Conservation (phyloP, 2,888 invertebrate species). For the Macrosiphum euphorbiae region DNA sequence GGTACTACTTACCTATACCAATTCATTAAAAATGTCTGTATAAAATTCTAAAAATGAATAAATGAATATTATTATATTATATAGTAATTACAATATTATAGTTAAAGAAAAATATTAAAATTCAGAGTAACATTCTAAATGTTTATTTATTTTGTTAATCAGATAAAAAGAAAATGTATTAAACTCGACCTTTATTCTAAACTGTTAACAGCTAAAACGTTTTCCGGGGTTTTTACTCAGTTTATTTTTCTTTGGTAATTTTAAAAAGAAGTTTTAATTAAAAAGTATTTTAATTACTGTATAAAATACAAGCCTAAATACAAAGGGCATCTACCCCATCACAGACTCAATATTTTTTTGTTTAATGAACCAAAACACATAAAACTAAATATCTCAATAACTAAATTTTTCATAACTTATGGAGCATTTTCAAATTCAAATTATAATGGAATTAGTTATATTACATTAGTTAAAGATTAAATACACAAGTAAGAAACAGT, state of each 20-base stretch:
- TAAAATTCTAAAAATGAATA: neutral
- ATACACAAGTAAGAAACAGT: neutral
- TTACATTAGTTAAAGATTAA: neutral
- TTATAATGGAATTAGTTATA: neutral
- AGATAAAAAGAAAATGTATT: constrained; percentile 3
- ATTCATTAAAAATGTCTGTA: neutral
- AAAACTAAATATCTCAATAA: neutral
- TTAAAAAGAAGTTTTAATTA: constrained; percentile 11
- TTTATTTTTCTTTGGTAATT: neutral
- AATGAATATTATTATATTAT: neutral
- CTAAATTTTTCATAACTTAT: neutral
- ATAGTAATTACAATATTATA: neutral
- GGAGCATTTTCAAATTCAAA: neutral
- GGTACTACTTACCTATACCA: neutral
- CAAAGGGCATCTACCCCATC: neutral
- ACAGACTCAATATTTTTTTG: neutral
- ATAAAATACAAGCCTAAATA: neutral
- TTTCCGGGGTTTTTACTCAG: neutral
- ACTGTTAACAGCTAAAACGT: neutral
- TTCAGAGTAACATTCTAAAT: neutral
- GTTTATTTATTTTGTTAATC: constrained; percentile 5
- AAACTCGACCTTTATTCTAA: neutral
- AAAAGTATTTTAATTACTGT: neutral
- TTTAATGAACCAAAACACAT: neutral
- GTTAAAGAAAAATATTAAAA: neutral